Base-by-base conservation (phyloP, 2,797 vertebrate genomes). In the Denticeps clupeoides region DNA sequence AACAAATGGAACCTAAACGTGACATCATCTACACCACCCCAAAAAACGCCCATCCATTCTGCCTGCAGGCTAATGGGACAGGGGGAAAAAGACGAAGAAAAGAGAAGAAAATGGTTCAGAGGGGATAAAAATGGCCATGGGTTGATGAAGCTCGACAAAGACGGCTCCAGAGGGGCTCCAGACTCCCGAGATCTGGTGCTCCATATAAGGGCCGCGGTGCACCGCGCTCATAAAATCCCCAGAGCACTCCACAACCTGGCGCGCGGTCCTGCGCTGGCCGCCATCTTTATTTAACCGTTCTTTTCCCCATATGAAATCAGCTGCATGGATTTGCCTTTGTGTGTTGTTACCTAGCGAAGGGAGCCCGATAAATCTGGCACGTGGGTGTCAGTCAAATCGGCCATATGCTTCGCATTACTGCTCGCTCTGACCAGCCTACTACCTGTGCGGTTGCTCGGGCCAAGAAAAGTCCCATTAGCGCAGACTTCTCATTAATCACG, bases 61-160 rank as follows among this genome's bases (percentile, higher is more conserved):
- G n/a, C n/a, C 3, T 26, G 28, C 4, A 28, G 28, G 28, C 2
- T 29, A n/a, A 27, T 4, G n/a, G n/a, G n/a, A 19, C 18, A 19
- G 27, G 24, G 12, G 31, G 8, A 12, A 5, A 21, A 15, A 44
- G 16, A 21, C n/a, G 29, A 25, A 24, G 25, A 25, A 24, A 10
- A 6, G 13, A 23, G 7, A 44, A 45, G 47, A 59, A 18, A 70
- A 68, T 45, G 55, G 69, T 63, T 42, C 41, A 42, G 46, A 49
- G 49, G 26, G 59, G 16, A 70, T 70, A 31, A 68, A 60, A 45
- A 70, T 19, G 16, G 51, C 41, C 52, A 58, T 53, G 69, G 75
- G 60, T 54, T 51, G 74, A 74, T 60, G 55, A 68, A 70, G 55
- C 61, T 49, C 73, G 70, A 79, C 65, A 75, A 53, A 52, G 62